A percentile compares a stretch with the other conserved stretches of the same genome.
Conservation (phyloP, 2,797 vertebrate genomes). For the Denticeps clupeoides region DNA sequence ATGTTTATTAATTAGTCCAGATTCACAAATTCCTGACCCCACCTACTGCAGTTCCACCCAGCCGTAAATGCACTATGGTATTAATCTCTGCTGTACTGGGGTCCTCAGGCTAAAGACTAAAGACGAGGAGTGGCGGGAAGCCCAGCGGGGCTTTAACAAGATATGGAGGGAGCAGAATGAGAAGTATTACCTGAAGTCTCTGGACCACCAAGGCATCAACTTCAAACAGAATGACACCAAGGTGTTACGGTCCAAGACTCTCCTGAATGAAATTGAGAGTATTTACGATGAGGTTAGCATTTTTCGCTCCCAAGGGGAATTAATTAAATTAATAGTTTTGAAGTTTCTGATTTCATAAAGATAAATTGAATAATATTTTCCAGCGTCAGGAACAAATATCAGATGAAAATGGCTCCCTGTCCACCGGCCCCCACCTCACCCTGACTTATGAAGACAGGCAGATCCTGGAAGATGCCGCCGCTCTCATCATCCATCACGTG, state of each 20-base stretch:
- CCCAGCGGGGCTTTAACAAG: constrained; percentile 96
- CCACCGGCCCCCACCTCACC: constrained; percentile 79
- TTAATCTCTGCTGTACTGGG: neutral
- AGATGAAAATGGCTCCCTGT: constrained; percentile 70
- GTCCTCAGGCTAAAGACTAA: constrained; percentile 85
- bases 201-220: constrained; percentile 98
- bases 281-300: constrained; percentile 87
- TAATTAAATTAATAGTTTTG: neutral
- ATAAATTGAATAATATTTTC: too few relatives aligned
- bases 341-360: too few relatives aligned
- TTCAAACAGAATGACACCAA: constrained; percentile 99
- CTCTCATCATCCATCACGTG: constrained; percentile 95
- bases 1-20: too few relatives aligned
- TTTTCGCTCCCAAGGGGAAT: neutral
- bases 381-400: constrained; percentile 90
- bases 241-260: constrained; percentile 88
- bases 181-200: constrained; percentile 97
- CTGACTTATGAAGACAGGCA: constrained; percentile 89
- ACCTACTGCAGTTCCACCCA: too few relatives aligned
- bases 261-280: constrained; percentile 94
- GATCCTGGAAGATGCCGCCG: constrained; percentile 87
- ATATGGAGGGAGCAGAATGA: constrained; percentile 98
- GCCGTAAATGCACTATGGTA: neutral
- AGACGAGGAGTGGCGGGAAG: constrained; percentile 98
- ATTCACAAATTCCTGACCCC: too few relatives aligned